Conservation (phyloP, 2,113 vertebrate genomes). For the Lamprologus ornatipinnis region DNA sequence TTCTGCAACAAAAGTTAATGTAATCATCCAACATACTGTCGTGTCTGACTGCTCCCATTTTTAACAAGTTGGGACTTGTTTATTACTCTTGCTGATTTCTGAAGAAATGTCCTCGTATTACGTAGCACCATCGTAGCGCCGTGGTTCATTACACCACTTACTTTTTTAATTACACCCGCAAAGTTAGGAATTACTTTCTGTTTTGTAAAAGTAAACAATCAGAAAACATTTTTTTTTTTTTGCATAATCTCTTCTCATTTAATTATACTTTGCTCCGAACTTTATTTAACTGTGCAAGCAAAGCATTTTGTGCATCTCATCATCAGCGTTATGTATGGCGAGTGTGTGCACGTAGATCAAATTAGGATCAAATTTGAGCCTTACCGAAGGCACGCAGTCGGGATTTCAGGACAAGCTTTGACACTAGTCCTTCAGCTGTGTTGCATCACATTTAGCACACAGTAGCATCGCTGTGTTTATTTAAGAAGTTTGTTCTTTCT, state of each 20-base stretch:
- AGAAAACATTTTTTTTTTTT: neutral
- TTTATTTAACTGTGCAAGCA: neutral
- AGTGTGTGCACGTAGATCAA: neutral
- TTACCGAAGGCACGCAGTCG: neutral
- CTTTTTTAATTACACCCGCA: constrained; percentile 19
- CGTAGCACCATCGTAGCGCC: neutral
- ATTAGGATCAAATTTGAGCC: neutral
- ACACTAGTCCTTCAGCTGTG: neutral
- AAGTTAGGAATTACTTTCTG: constrained; percentile 1
- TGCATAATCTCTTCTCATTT: neutral
- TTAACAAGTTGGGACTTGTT: neutral
- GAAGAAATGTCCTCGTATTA: neutral
- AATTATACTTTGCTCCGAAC: neutral
- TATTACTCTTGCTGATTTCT: neutral
- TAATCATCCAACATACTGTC: neutral
- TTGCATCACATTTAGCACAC: neutral
- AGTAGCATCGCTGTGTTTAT: neutral
- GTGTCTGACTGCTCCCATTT: neutral
- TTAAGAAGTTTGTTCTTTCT: constrained; percentile 1
- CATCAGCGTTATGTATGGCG: neutral
- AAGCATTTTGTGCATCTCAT: neutral
- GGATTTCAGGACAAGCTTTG: neutral
- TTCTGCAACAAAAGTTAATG: neutral
- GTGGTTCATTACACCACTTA: constrained; percentile 12
- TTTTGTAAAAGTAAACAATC: neutral